Conservation (phyloP, 2,113 vertebrate species). For the Rhineura floridana region DNA sequence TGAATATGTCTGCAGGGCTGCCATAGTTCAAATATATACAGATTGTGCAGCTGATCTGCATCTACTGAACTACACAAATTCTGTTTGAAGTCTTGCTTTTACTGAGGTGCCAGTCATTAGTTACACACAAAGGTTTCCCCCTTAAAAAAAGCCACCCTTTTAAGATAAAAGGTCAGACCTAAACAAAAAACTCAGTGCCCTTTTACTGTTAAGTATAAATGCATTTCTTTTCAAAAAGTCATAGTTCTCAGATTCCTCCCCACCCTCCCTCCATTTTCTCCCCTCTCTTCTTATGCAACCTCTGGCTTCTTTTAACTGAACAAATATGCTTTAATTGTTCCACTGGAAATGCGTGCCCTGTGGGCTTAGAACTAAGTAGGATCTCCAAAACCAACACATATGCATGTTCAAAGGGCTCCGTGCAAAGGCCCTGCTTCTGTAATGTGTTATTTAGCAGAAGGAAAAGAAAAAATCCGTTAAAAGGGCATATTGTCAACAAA, state of each 20-base stretch:
- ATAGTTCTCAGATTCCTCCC: not conserved
- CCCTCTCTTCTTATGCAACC: not conserved
- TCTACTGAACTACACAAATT: not conserved
- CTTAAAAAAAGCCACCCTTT: not conserved
- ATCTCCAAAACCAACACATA: constrained; percentile 13
- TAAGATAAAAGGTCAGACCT: not conserved
- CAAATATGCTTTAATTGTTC: constrained; percentile 3
- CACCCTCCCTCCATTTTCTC: not conserved
- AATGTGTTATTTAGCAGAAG: not conserved
- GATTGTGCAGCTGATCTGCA: not conserved
- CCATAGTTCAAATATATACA: not conserved
- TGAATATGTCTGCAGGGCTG: not conserved
- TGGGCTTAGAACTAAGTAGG: not conserved
- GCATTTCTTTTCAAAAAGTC: constrained; percentile 1
- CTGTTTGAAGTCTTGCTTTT: not conserved
- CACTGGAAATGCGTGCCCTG: not conserved
- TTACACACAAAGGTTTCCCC: not conserved
- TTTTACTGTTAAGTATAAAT: constrained; percentile 16
- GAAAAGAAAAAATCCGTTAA: constrained; percentile 1
- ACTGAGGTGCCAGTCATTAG: not conserved
- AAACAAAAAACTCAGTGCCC: constrained; percentile 3
- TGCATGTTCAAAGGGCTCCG: not conserved
- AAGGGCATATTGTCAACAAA: not conserved
- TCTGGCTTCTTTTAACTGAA: not conserved
- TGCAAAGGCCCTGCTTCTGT: not conserved